Conservation (phyloP, 2,797 vertebrate species). For the Botia almorhae region DNA sequence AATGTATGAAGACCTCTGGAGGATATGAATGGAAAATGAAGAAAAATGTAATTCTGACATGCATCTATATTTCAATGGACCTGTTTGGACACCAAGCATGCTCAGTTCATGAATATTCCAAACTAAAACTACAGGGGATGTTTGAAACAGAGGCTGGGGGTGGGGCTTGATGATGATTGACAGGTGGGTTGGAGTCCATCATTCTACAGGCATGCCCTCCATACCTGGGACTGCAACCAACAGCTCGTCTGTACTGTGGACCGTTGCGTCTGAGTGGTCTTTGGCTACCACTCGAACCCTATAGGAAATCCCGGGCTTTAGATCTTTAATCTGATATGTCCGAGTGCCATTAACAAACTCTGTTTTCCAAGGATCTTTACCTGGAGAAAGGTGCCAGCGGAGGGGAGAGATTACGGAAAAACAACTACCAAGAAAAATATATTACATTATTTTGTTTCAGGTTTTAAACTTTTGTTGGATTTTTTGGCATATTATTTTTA, state of each 20-base stretch:
- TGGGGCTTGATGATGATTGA: conserved; percentile 35
- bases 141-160: conserved; percentile 36
- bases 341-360: conserved; percentile 91
- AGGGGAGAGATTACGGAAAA: conserved; percentile 19
- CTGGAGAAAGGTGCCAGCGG: conserved; percentile 69
- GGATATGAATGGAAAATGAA: not conserved
- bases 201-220: conserved; percentile 65
- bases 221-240: conserved; percentile 94
- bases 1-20: not conserved
- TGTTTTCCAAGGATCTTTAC: conserved; percentile 94
- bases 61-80: conserved; percentile 28
- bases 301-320: conserved; percentile 93
- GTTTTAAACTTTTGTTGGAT: not conserved
- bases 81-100: conserved; percentile 7
- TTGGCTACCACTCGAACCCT: conserved; percentile 90
- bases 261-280: conserved; percentile 80
- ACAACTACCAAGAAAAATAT: conserved; percentile 5
- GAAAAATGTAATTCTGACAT: conserved; percentile 14
- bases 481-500: not conserved
- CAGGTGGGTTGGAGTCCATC: conserved; percentile 5
- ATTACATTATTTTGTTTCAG: not conserved
- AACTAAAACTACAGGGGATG: conserved; percentile 25
- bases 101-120: conserved; percentile 49
- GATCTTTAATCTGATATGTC: conserved; percentile 90
- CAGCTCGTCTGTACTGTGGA: conserved; percentile 87